Evolutionary conservation across 2,113 vertebrate species (phyloP).

Genomic region (Ranitomeya imitator): DNA sequence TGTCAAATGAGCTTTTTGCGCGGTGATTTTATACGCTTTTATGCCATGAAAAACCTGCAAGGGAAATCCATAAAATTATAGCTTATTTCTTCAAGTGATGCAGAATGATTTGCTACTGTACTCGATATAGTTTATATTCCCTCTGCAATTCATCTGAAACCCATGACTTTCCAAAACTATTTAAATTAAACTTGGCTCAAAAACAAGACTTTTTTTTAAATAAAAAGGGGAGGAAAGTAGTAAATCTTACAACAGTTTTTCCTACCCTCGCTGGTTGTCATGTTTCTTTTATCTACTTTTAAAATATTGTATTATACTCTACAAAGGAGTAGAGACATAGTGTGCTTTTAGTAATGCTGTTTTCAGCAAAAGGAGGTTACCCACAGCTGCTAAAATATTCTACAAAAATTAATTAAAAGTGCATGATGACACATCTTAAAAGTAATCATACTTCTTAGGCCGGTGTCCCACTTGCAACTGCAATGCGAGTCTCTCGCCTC

Average conservation of each 20-base stretch:
- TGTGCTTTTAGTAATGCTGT: background rate
- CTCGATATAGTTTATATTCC: constrained; percentile 33
- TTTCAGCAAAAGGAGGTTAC: background rate
- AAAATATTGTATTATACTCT: background rate
- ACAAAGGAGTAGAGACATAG: background rate
- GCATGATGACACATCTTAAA: background rate
- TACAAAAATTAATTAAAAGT: background rate
- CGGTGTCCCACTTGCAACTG: too few species aligned
- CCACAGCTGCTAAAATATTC: background rate
- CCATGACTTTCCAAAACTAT: constrained; percentile 42
- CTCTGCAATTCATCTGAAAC: constrained; percentile 47
- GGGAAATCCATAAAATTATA: constrained; percentile 47
- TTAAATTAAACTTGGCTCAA: constrained; percentile 51
- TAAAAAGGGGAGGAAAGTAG: constrained; percentile 38
- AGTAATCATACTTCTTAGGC: background rate
- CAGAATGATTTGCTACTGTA: constrained; percentile 49
- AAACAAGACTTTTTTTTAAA: constrained; percentile 44
- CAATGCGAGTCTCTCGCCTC: too few species aligned
- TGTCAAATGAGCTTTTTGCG: constrained; percentile 16
- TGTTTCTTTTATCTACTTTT: constrained; percentile 17
- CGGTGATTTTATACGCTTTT: constrained; percentile 35
- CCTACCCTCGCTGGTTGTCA: constrained; percentile 27
- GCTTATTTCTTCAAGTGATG: constrained; percentile 47
- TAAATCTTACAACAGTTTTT: constrained; percentile 50
- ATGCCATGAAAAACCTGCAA: constrained; percentile 16